These are phyloP conservation scores for Eriocheir sinensis DNA, from an alignment of 1,140 invertebrate genomes.

Conservation along the genomic window DNA sequence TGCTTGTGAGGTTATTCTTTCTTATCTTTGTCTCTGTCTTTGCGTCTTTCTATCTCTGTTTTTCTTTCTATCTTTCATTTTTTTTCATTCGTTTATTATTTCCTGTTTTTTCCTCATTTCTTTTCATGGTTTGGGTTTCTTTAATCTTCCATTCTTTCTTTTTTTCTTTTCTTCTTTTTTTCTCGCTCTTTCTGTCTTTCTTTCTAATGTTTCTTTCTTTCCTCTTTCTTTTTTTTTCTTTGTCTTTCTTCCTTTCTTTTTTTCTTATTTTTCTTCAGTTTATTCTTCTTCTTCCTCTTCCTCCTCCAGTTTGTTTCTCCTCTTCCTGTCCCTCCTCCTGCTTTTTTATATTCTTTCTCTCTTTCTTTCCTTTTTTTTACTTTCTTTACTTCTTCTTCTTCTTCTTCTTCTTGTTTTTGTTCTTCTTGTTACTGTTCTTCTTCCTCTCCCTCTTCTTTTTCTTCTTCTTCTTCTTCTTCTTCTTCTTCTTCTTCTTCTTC, in stretches of 20 bases:
- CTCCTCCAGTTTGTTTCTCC: background rate
- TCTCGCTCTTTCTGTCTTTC: background rate
- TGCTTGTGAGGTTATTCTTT: background rate
- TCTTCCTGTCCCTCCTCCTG: background rate
- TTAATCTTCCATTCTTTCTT: background rate
- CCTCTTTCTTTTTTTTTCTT: too few species aligned
- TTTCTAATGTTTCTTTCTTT: too few species aligned
- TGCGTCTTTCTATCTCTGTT: background rate
- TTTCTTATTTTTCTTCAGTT: background rate
- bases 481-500: background rate
- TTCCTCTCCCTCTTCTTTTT: background rate
- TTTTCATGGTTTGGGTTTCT: too few species aligned
- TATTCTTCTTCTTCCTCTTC: background rate
- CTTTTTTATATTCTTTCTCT: background rate
- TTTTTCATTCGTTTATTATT: too few species aligned
- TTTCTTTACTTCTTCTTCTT: background rate
- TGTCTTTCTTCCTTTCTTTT: background rate
- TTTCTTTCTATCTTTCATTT: background rate
- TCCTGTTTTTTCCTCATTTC: too few species aligned
- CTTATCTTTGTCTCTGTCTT: background rate
- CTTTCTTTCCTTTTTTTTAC: background rate
- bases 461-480: background rate
- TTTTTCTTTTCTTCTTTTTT: background rate
- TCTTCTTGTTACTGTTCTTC: background rate
- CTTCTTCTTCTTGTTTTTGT: background rate